phyloP scores from a whole-genome alignment of 2,888 invertebrate genomes.

The Cordylochernes scorpioides region DNA sequence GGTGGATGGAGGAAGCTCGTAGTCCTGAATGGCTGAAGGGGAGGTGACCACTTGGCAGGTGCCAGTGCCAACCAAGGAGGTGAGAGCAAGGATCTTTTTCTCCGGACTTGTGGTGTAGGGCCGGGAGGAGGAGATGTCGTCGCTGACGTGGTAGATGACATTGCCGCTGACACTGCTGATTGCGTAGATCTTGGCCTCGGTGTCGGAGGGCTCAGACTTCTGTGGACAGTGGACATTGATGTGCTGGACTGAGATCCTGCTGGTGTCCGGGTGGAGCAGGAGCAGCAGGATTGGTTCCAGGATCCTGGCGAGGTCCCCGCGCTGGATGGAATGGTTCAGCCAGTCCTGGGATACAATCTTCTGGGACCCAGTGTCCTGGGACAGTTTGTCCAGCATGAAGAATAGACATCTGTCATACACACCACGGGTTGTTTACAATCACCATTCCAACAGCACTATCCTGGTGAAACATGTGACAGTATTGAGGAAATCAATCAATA shows the following conservation, averaged over 20 bases:
- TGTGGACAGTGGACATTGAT: constrained; percentile 20
- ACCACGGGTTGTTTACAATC: neutral
- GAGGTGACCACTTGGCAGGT: constrained; percentile 23
- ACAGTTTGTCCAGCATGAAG: constrained; percentile 40
- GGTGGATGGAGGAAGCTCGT: constrained; percentile 27
- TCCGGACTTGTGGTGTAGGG: constrained; percentile 18
- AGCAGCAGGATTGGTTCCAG: constrained; percentile 47
- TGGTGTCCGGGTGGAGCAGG: constrained; percentile 46
- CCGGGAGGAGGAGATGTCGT: constrained; percentile 11
- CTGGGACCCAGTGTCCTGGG: constrained; percentile 30
- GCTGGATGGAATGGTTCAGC: constrained; percentile 37
- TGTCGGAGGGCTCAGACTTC: constrained; percentile 12
- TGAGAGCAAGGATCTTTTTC: constrained; percentile 29
- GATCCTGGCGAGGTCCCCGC: constrained; percentile 47
- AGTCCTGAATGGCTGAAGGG: constrained; percentile 20
- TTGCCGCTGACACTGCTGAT: constrained; percentile 56
- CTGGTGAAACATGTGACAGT: neutral
- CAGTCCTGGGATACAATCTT: constrained; percentile 42
- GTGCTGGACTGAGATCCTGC: constrained; percentile 50
- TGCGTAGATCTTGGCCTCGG: constrained; percentile 39
- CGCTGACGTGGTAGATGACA: constrained; percentile 29
- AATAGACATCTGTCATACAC: constrained; percentile 33
- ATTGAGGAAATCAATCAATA: neutral
- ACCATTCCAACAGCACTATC: neutral
- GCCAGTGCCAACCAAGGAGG: constrained; percentile 24